Evolutionary conservation across 2,113 vertebrate genomes (phyloP).

Genomic region (Phalacrocorax carbo): DNA sequence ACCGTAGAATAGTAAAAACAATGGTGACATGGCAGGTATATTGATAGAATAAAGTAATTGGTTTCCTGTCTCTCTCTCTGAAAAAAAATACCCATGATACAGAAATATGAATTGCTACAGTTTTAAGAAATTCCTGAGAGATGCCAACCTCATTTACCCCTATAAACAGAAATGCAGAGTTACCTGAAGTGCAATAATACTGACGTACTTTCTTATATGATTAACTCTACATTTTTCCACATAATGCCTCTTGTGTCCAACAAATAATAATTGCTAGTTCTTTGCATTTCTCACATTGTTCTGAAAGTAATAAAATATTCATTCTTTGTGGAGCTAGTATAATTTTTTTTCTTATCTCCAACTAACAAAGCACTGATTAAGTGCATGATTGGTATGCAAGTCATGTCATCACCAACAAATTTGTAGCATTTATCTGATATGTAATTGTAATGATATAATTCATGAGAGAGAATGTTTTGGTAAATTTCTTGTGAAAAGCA

Average conservation of each 20-base stretch:
- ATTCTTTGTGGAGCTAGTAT: conserved; percentile 40
- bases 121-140: conserved; percentile 39
- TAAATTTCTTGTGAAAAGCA: conserved; percentile 63
- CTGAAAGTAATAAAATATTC: conserved; percentile 65
- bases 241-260: conserved; percentile 25
- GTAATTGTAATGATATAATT: conserved; percentile 64
- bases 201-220: conserved; percentile 35
- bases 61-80: background rate
- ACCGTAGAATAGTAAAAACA: conserved; percentile 25
- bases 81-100: background rate
- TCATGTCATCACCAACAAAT: conserved; percentile 39
- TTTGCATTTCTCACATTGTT: conserved; percentile 53
- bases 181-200: conserved; percentile 13
- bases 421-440: conserved; percentile 58
- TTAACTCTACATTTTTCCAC: conserved; percentile 52
- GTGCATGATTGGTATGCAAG: conserved; percentile 49
- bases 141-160: conserved; percentile 8
- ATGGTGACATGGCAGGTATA: background rate
- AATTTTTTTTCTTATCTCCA: conserved; percentile 50
- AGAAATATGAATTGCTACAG: background rate
- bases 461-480: conserved; percentile 47
- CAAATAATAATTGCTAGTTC: conserved; percentile 52
- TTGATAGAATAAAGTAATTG: background rate
- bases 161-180: background rate
- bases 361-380: conserved; percentile 59